A percentile compares a stretch with the other conserved stretches of the same genome.
phyloP scores from a whole-genome alignment of 2,113 vertebrate species.

The Gadus macrocephalus region DNA sequence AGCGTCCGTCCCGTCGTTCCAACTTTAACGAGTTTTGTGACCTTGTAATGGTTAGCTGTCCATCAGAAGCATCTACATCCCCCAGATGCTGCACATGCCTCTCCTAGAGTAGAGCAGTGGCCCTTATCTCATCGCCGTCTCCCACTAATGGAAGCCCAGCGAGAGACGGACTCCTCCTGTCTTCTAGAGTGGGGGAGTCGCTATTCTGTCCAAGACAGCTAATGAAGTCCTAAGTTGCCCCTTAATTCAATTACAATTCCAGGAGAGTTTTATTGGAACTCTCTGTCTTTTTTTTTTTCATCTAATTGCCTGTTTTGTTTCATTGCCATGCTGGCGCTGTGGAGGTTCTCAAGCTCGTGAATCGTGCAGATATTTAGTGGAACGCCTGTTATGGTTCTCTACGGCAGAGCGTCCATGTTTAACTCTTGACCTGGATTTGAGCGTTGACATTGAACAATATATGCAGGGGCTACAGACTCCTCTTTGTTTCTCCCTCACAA shows the following conservation, averaged over 20 bases:
- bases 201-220: slow-evolving; percentile 10
- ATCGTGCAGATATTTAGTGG: slow-evolving; percentile 8
- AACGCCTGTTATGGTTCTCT: background rate
- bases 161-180: background rate
- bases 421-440: slow-evolving; percentile 3
- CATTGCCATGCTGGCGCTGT: background rate
- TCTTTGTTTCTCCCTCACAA: background rate
- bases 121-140: background rate
- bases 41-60: background rate
- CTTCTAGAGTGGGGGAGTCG: background rate
- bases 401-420: slow-evolving; percentile 5
- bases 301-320: background rate
- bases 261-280: background rate
- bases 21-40: slow-evolving; percentile 3
- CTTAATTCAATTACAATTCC: slow-evolving; percentile 1
- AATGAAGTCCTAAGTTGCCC: slow-evolving; percentile 15
- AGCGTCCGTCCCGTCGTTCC: background rate
- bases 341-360: slow-evolving; percentile 5
- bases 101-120: slow-evolving; percentile 5
- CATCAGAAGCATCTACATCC: background rate
- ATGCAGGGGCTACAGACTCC: background rate
- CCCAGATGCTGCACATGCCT: slow-evolving; percentile 11
- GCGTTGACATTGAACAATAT: slow-evolving; percentile 8
- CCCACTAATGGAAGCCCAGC: slow-evolving; percentile 16
- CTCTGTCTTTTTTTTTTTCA: background rate